Evolutionary conservation across 2,113 vertebrate genomes (phyloP), one percentile per base, ranked within the genome.

Genomic region (Cottus gobio): DNA sequence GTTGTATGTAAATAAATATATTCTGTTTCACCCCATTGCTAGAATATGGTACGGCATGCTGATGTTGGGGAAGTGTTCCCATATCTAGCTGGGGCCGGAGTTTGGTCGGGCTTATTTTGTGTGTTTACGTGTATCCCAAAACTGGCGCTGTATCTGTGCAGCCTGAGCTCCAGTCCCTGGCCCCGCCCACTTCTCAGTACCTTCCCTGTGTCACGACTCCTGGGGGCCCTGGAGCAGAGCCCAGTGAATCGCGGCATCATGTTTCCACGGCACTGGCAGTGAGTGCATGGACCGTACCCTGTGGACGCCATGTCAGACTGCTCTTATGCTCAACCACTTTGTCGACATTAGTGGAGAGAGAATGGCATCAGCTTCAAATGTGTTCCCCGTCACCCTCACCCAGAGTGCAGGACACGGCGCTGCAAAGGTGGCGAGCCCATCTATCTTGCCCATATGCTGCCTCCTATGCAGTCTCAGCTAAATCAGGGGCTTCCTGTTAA

Each of bases 181-280:
- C 83, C 81, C 77, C 70, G 73, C 30, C 60, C 75, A 73, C 57
- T 60, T 70, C 58, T 86, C 46, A 58, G 63, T 65, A 36, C 67
- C 20, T 20, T 57, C 44, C 44, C 65, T 44, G 31, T 85, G 84
- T 88, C 84, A 84, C 10, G 26, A 83, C 70, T 86, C 56, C 26
- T 60, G 67, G 57, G 79, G 75, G 61, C 42, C 75, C 58, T 39
- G 7, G 20, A 81, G 72, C 76, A 20, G 42, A 85, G 81, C 68
- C 28, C 65, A 44, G 15, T 82, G 39, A 63, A 75, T 56, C 18
- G n/a, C 46, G 57, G 84, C 69, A 36, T 91, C 82, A 80, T 18
- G 20, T 88, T 89, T 85, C 75, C 83, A 52, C n/a, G 2, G 56
- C 75, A 39, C 62, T 69, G 61, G 68, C 67, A 28, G 65, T 7